Conservation (phyloP, 92 coral and sea anemone genomes). For the Epizoanthus rinbou region DNA sequence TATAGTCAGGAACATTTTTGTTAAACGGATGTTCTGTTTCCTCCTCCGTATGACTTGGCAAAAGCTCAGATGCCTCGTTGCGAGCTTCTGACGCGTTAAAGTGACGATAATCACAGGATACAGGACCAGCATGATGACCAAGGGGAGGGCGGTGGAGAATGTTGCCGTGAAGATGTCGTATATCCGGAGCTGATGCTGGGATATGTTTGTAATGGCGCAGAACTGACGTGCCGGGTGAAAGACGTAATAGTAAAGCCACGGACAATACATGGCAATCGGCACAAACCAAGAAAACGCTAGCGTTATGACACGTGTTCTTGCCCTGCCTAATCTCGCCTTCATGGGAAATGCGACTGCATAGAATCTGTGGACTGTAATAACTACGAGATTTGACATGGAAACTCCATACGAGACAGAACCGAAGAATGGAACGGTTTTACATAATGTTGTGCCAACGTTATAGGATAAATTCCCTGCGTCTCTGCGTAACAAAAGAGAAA, state of each 20-base stretch:
- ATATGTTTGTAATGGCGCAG: not conserved
- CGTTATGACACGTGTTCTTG: not conserved
- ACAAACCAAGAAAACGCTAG: not conserved
- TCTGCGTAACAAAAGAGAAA: not conserved
- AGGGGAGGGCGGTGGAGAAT: not conserved
- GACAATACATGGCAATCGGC: not conserved
- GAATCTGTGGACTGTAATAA: not conserved
- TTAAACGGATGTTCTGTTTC: slow-evolving; percentile 2
- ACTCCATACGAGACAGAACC: not conserved
- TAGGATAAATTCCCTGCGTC: not conserved
- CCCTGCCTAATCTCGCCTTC: not conserved
- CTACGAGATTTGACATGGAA: not conserved
- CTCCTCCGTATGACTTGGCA: slow-evolving; percentile 1
- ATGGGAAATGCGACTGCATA: not conserved
- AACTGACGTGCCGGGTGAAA: not conserved
- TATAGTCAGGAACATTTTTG: not conserved
- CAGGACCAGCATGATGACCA: not conserved
- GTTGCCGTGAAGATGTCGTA: not conserved
- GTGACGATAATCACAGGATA: slow-evolving; percentile 5
- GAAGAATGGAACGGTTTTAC: not conserved
- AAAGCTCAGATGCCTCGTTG: not conserved
- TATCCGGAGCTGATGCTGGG: not conserved
- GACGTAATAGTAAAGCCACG: not conserved
- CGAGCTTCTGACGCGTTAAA: not conserved
- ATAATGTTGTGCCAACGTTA: not conserved